These are phyloP conservation scores for Tethea ocularis DNA, from an alignment of 2,888 invertebrate genomes.

Conservation along the genomic window DNA sequence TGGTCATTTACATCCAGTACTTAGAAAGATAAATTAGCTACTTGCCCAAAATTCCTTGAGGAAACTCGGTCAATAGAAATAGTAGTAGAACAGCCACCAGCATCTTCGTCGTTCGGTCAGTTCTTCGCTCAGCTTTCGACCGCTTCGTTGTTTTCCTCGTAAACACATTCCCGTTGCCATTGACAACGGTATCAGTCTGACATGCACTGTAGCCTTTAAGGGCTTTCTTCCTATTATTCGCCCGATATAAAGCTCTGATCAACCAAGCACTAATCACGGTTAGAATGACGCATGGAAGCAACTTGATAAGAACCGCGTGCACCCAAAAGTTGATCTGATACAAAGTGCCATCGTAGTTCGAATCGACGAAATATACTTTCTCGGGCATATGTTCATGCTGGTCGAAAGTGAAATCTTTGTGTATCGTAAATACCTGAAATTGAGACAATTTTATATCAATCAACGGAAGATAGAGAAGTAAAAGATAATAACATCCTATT, in stretches of 20 bases:
- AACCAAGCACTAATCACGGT: conserved; percentile 89
- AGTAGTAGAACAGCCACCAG: conserved; percentile 93
- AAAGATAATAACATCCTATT: too few species aligned
- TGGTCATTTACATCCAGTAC: not conserved
- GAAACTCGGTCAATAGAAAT: conserved; percentile 95
- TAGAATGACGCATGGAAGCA: conserved; percentile 90
- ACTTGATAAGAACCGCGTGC: conserved; percentile 90
- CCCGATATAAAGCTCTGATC: conserved; percentile 88
- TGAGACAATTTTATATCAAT: conserved; percentile 7
- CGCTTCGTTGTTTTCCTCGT: conserved; percentile 70
- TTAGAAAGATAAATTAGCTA: conserved; percentile 6
- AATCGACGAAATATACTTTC: conserved; percentile 78
- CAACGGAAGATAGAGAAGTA: not conserved
- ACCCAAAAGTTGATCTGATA: conserved; percentile 92
- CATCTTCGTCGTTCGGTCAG: conserved; percentile 94
- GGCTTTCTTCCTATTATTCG: conserved; percentile 86
- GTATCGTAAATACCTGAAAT: conserved; percentile 74
- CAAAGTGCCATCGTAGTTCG: conserved; percentile 83
- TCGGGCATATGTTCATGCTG: conserved; percentile 57
- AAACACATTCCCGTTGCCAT: conserved; percentile 69
- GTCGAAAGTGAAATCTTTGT: conserved; percentile 62
- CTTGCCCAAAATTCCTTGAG: conserved; percentile 89
- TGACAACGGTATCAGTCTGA: conserved; percentile 59
- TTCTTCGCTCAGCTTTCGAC: conserved; percentile 70
- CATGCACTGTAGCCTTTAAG: conserved; percentile 79